Percentiles rank a stretch among this genome's conserved stretches.
Conservation (phyloP, 2,113 vertebrate species). For the Vanacampus margaritifer region DNA sequence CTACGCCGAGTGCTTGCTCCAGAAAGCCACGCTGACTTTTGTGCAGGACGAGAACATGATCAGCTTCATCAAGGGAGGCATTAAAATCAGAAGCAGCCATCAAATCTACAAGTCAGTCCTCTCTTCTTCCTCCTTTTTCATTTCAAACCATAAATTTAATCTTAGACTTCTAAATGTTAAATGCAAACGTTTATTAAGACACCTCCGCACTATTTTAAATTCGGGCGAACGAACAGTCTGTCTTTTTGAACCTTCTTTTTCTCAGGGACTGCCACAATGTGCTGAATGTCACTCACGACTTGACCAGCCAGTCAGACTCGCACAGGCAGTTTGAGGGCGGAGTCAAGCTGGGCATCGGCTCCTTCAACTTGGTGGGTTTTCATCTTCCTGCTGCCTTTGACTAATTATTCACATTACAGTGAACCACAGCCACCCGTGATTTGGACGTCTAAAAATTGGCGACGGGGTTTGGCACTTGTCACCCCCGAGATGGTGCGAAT, state of each 20-base stretch:
- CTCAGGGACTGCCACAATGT: slow-evolving; percentile 86
- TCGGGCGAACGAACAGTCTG: too few species aligned
- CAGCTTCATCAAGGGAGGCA: slow-evolving; percentile 95
- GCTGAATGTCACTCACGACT: slow-evolving; percentile 75
- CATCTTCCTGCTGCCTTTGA: too few species aligned
- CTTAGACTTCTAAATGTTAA: too few species aligned
- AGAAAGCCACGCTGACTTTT: slow-evolving; percentile 93
- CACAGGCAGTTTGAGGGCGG: slow-evolving; percentile 91
- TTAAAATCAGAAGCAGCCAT: slow-evolving; percentile 94
- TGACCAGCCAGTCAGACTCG: slow-evolving; percentile 70
- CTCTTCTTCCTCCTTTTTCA: background rate
- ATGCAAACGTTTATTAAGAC: too few species aligned
- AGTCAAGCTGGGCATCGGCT: slow-evolving; percentile 90
- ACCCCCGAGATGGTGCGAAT: too few species aligned
- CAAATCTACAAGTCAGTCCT: slow-evolving; percentile 93
- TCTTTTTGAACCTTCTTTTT: background rate
- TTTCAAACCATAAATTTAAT: background rate
- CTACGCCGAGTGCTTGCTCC: slow-evolving; percentile 94
- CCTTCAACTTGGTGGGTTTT: slow-evolving; percentile 89
- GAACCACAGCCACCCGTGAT: too few species aligned
- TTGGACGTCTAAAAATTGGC: too few species aligned
- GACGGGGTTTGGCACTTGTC: too few species aligned
- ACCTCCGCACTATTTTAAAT: too few species aligned
- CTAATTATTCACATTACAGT: too few species aligned
- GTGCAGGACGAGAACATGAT: slow-evolving; percentile 99